Evolutionary conservation across 1,140 invertebrate genomes (phyloP).

Genomic region (Drosophila biarmipes): DNA sequence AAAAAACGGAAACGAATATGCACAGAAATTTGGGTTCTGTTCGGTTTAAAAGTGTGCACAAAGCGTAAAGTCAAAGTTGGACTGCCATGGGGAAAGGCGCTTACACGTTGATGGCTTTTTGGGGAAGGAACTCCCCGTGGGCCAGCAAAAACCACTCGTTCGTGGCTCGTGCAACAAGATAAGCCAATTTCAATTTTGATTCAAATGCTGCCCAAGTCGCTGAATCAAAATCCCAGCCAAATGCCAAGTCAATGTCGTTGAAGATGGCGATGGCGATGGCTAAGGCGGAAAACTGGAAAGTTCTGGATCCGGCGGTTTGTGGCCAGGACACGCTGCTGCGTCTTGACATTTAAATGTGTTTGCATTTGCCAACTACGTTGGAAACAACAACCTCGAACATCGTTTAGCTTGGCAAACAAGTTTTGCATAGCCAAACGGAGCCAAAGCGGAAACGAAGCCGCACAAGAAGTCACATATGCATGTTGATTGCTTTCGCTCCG

Average conservation of each 20-base stretch:
- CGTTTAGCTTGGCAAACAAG: slow-evolving; percentile 51
- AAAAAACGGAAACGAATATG: slow-evolving; percentile 15
- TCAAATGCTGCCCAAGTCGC: slow-evolving; percentile 69
- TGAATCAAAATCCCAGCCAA: slow-evolving; percentile 71
- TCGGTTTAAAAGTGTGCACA: slow-evolving; percentile 28
- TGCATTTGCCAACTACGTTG: slow-evolving; percentile 51
- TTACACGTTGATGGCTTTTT: slow-evolving; percentile 53
- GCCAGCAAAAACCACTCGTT: slow-evolving; percentile 53
- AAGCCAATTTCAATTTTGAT: slow-evolving; percentile 80
- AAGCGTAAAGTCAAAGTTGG: slow-evolving; percentile 56
- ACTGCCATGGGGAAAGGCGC: slow-evolving; percentile 39
- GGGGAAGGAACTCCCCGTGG: slow-evolving; percentile 3
- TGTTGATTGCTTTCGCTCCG: slow-evolving; percentile 60
- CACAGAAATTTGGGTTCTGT: slow-evolving; percentile 38
- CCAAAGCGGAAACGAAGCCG: slow-evolving; percentile 42
- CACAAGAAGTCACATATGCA: slow-evolving; percentile 64
- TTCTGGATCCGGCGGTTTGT: slow-evolving; percentile 42
- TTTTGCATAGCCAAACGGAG: slow-evolving; percentile 45
- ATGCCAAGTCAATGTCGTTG: slow-evolving; percentile 45
- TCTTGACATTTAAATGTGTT: slow-evolving; percentile 72
- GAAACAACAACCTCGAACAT: slow-evolving; percentile 51
- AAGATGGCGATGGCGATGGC: slow-evolving; percentile 7
- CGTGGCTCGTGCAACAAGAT: slow-evolving; percentile 67
- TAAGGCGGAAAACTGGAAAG: slow-evolving; percentile 18
- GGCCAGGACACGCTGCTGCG: slow-evolving; percentile 38